phyloP scores from a whole-genome alignment of 2,888 invertebrate species.

The Ischnura elegans region DNA sequence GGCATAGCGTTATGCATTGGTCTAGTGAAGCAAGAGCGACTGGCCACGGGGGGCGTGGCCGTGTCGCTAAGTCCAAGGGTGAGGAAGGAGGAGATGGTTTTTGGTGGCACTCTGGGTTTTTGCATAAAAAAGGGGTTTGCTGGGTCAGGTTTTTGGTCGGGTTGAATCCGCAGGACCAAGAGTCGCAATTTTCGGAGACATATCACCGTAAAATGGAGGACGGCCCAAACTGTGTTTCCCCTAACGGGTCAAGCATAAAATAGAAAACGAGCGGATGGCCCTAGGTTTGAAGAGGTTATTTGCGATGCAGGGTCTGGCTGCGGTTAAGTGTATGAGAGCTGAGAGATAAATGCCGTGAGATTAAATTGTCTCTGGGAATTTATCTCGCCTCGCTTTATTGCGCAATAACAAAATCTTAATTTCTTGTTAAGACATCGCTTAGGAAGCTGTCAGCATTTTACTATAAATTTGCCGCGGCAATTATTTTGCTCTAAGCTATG shows the following conservation, averaged over 20 bases:
- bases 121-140: conserved; percentile 42
- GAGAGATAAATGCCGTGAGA: not conserved
- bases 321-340: conserved; percentile 38
- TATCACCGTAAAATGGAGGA: conserved; percentile 39
- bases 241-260: conserved; percentile 29
- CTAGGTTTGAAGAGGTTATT: conserved; percentile 37
- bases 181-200: conserved; percentile 46
- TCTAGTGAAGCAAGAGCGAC: not conserved
- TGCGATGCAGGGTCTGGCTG: conserved; percentile 20
- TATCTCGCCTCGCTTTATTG: conserved; percentile 16
- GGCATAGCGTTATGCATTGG: not conserved
- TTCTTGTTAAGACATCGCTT: conserved; percentile 24
- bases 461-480: not conserved
- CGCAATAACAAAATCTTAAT: conserved; percentile 21
- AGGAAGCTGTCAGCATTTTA: conserved; percentile 12
- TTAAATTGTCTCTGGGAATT: not conserved
- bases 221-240: conserved; percentile 48
- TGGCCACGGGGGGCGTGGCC: not conserved
- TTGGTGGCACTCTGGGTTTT: not conserved
- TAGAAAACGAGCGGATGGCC: not conserved
- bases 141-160: conserved; percentile 44
- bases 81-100: conserved; percentile 33
- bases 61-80: not conserved
- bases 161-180: conserved; percentile 39
- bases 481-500: not conserved